Conservation (phyloP, 2,797 vertebrate genomes). For the Myripristis murdjan region DNA sequence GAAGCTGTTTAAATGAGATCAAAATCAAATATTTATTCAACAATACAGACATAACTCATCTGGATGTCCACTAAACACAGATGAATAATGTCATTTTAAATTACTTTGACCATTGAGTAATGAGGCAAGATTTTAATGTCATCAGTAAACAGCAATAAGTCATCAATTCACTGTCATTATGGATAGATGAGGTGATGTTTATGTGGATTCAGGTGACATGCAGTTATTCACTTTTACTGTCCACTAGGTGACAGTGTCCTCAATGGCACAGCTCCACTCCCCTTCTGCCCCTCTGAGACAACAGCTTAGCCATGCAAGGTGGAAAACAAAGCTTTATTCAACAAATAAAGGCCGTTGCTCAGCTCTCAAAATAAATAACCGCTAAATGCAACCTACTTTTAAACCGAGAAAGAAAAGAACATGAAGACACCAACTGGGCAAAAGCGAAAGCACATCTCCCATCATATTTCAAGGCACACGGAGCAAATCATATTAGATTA, state of each 20-base stretch:
- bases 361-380: constrained; percentile 1
- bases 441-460: constrained; percentile 15
- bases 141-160: neutral
- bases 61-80: neutral
- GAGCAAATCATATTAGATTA: constrained; percentile 50
- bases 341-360: neutral
- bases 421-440: constrained; percentile 13
- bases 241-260: constrained; percentile 71
- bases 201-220: constrained; percentile 3
- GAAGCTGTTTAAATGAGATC: neutral
- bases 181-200: constrained; percentile 3
- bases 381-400: neutral
- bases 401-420: neutral
- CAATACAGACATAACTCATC: neutral
- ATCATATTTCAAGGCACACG: constrained; percentile 59
- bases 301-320: neutral
- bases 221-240: constrained; percentile 1
- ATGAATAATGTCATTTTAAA: neutral
- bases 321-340: neutral
- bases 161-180: neutral
- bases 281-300: constrained; percentile 2
- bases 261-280: constrained; percentile 7
- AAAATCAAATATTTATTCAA: neutral
- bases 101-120: neutral
- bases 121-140: neutral